These are phyloP conservation scores for Climacteris rufus DNA, from an alignment of 2,113 vertebrate species.

Conservation along the genomic window DNA sequence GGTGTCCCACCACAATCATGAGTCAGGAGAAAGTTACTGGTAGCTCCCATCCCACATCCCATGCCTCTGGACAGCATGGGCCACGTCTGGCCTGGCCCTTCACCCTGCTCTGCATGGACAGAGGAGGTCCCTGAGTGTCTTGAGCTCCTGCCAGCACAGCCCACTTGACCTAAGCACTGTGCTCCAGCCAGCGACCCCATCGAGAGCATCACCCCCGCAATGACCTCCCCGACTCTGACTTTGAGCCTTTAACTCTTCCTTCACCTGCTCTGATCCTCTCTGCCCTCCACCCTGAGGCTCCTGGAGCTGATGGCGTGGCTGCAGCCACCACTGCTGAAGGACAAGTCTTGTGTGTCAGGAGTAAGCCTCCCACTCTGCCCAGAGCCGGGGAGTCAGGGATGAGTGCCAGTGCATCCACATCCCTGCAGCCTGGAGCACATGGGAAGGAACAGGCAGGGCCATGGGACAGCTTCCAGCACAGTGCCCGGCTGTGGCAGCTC, in stretches of 20 bases:
- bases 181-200: not conserved
- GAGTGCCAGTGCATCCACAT: not conserved
- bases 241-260: not conserved
- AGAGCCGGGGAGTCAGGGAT: fast-evolving
- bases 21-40: not conserved
- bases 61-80: not conserved
- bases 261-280: not conserved
- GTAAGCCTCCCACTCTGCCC: fast-evolving
- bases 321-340: not conserved
- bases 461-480: not conserved
- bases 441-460: not conserved
- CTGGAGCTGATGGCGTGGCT: not conserved
- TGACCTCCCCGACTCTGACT: not conserved
- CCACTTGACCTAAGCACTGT: not conserved
- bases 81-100: not conserved
- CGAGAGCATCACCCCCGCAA: fast-evolving
- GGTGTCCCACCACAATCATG: fast-evolving
- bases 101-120: not conserved
- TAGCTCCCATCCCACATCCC: not conserved
- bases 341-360: fast-evolving
- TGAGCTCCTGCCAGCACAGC: not conserved
- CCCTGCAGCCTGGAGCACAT: not conserved
- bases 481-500: not conserved
- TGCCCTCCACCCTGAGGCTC: not conserved
- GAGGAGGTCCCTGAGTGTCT: not conserved